These are phyloP conservation scores for Channa striata DNA, from an alignment of 2,797 vertebrate species.

Conservation along the genomic window DNA sequence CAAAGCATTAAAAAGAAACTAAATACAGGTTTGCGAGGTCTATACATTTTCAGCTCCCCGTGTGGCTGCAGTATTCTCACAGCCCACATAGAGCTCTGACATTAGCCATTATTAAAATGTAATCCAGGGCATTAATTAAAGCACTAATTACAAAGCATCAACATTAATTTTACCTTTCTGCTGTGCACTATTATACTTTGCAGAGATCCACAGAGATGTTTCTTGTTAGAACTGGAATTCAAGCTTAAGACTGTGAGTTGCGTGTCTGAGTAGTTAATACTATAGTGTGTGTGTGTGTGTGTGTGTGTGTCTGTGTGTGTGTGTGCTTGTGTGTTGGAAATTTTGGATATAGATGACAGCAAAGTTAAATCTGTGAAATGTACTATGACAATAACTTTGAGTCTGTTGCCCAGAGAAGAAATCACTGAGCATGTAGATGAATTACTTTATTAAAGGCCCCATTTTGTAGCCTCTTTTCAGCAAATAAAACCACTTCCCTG, in stretches of 20 bases:
- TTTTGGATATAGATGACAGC: not conserved
- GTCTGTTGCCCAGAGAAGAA: not conserved
- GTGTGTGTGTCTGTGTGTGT: no score
- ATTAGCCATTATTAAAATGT: not conserved
- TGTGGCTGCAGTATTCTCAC: not conserved
- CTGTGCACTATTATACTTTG: conserved; percentile 3
- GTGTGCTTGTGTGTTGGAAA: not conserved
- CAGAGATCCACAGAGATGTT: not conserved
- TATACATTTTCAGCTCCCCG: not conserved
- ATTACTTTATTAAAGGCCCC: not conserved
- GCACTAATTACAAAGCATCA: not conserved
- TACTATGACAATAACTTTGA: not conserved
- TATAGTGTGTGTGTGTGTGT: no score
- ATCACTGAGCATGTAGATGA: not conserved
- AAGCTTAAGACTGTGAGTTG: not conserved
- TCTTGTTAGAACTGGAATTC: not conserved
- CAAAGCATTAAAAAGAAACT: not conserved
- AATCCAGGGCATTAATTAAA: conserved; percentile 4
- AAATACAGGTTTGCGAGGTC: not conserved
- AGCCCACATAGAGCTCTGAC: not conserved
- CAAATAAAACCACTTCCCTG: no score
- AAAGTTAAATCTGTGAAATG: not conserved
- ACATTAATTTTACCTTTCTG: not conserved
- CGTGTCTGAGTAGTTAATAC: no score
- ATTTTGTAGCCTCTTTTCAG: no score